Percentiles rank a stretch among this genome's conserved stretches.
phyloP scores from a whole-genome alignment of 2,888 invertebrate species.

The Salticus scenicus region DNA sequence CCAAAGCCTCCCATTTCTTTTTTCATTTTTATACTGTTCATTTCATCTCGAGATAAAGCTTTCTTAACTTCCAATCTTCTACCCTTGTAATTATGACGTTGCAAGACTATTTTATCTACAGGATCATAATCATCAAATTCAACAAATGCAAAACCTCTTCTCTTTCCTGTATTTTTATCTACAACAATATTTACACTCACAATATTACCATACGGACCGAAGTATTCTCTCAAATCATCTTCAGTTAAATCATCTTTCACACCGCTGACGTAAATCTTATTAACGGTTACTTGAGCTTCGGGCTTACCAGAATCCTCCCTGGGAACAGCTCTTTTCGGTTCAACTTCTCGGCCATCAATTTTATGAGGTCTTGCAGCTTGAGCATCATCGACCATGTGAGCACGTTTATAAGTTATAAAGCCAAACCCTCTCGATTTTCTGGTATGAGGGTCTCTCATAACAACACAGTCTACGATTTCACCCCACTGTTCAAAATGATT shows the following conservation, averaged over 20 bases:
- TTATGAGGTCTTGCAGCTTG: conserved; percentile 83
- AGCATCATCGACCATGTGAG: conserved; percentile 90
- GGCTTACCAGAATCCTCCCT: conserved; percentile 83
- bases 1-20: conserved; percentile 63
- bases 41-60: conserved; percentile 90
- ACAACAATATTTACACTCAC: conserved; percentile 89
- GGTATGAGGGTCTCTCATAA: conserved; percentile 96
- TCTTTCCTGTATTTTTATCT: conserved; percentile 94
- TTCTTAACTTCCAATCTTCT: conserved; percentile 93
- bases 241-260: conserved; percentile 94
- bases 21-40: conserved; percentile 77
- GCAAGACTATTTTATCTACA: conserved; percentile 91
- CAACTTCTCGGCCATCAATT: conserved; percentile 95
- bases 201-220: conserved; percentile 84
- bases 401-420: conserved; percentile 95
- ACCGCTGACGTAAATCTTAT: conserved; percentile 95
- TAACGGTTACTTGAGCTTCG: conserved; percentile 94
- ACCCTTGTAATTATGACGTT: conserved; percentile 82
- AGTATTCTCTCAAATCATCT: conserved; percentile 87
- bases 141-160: conserved; percentile 96
- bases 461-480: conserved; percentile 95
- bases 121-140: conserved; percentile 98
- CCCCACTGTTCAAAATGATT: conserved; percentile 95
- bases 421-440: conserved; percentile 98
- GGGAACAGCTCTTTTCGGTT: conserved; percentile 85